Conservation (phyloP, 2,888 invertebrate species). For the Ophraella communa region DNA sequence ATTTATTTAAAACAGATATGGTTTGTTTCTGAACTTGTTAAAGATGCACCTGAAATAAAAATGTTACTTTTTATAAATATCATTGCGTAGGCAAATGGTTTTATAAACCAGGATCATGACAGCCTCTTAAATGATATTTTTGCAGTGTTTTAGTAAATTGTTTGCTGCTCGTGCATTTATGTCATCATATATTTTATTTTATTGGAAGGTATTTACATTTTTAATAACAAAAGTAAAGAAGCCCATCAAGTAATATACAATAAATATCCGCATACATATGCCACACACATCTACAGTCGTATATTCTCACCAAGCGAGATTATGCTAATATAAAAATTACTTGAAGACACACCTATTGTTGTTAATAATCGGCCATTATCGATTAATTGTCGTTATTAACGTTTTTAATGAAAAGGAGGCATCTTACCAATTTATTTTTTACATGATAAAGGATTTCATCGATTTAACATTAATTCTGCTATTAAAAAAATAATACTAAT, state of each 20-base stretch:
- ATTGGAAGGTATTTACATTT: background rate
- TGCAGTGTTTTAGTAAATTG: background rate
- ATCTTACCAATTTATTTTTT: constrained; percentile 4
- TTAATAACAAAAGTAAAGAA: background rate
- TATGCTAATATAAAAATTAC: constrained; percentile 1
- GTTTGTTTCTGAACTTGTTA: no score
- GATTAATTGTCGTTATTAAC: constrained; percentile 18
- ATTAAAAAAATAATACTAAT: no score
- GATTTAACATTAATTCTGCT: no score
- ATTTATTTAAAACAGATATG: no score
- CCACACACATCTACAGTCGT: background rate
- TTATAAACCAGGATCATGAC: no score
- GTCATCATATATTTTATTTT: background rate
- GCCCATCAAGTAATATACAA: background rate
- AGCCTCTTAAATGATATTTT: no score
- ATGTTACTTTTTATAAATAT: no score
- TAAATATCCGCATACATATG: background rate
- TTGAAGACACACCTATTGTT: constrained; percentile 37
- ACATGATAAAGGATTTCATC: background rate
- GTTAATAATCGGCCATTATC: constrained; percentile 33
- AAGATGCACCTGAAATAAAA: no score
- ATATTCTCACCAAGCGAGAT: constrained; percentile 26
- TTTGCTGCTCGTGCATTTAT: background rate
- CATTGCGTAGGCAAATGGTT: no score
- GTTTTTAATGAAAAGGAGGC: constrained; percentile 6